Evolutionary conservation across 2,113 vertebrate genomes (phyloP).

Genomic region (Rhodinocichla rosea): DNA sequence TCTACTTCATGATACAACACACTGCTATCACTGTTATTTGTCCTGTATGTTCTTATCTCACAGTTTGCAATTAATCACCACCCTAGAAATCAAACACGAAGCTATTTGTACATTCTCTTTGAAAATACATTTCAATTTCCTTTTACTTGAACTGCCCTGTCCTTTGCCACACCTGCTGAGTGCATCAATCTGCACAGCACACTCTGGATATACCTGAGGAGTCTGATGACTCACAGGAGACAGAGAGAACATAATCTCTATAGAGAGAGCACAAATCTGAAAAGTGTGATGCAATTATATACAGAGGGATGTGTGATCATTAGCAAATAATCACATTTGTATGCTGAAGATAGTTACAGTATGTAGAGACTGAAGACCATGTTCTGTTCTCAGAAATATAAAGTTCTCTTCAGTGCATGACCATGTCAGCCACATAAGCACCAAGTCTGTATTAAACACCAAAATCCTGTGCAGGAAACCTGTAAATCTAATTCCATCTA

Average conservation of each 20-base stretch:
- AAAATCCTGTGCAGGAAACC: neutral
- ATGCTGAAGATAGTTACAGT: neutral
- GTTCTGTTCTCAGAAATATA: neutral
- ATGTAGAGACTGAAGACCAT: neutral
- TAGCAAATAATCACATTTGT: neutral
- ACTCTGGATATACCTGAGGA: neutral
- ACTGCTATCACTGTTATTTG: neutral
- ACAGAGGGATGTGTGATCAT: neutral
- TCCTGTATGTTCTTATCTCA: conserved; percentile 32
- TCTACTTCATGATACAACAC: conserved; percentile 5
- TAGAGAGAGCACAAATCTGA: neutral
- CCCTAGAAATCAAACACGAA: conserved; percentile 63
- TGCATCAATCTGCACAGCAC: neutral
- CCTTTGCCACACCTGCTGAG: conserved; percentile 25
- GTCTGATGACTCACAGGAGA: neutral
- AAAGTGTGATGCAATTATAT: neutral
- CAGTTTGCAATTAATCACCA: conserved; percentile 47
- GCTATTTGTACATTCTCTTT: conserved; percentile 45
- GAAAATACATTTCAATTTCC: conserved; percentile 48
- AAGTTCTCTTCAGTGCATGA: neutral
- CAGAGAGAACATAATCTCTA: neutral
- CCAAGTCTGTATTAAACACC: neutral
- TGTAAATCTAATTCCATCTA: neutral
- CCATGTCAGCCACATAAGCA: neutral
- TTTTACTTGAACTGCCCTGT: conserved; percentile 35